Evolutionary conservation across 92 coral and sea anemone species (phyloP).

Genomic region (Zoanthus gigantus): DNA sequence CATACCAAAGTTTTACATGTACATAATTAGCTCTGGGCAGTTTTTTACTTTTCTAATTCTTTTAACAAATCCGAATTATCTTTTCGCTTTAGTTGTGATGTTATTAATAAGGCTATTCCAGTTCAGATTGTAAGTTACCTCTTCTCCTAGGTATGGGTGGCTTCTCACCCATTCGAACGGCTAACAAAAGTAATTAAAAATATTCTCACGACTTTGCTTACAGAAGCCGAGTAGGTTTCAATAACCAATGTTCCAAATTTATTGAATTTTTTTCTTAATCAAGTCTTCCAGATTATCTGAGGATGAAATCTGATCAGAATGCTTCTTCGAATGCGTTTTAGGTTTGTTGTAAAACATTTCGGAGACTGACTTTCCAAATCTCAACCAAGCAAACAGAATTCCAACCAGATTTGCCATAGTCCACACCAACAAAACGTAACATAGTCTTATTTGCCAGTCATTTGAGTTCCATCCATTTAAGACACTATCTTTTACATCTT

Average conservation of each 20-base stretch:
- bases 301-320: constrained; percentile 28
- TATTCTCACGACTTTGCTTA: too few relatives aligned
- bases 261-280: constrained; percentile 79
- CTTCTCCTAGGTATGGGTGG: too few relatives aligned
- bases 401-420: constrained; percentile 80
- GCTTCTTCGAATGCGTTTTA: constrained; percentile 62
- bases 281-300: constrained; percentile 77
- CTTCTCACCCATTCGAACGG: too few relatives aligned
- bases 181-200: too few relatives aligned
- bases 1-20: too few relatives aligned
- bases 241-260: not conserved
- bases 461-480: constrained; percentile 68
- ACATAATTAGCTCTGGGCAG: too few relatives aligned
- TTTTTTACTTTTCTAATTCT: too few relatives aligned
- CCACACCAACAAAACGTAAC: constrained; percentile 77
- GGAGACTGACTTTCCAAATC: constrained; percentile 79
- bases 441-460: constrained; percentile 97
- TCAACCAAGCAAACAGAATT: constrained; percentile 86
- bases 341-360: constrained; percentile 85
- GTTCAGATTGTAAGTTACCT: too few relatives aligned
- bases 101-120: too few relatives aligned
- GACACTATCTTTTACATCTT: constrained; percentile 36
- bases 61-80: too few relatives aligned
- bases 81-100: too few relatives aligned
- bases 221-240: too few relatives aligned